Base-by-base conservation (phyloP, 2,797 vertebrate genomes). In the Simalia tracyae region DNA sequence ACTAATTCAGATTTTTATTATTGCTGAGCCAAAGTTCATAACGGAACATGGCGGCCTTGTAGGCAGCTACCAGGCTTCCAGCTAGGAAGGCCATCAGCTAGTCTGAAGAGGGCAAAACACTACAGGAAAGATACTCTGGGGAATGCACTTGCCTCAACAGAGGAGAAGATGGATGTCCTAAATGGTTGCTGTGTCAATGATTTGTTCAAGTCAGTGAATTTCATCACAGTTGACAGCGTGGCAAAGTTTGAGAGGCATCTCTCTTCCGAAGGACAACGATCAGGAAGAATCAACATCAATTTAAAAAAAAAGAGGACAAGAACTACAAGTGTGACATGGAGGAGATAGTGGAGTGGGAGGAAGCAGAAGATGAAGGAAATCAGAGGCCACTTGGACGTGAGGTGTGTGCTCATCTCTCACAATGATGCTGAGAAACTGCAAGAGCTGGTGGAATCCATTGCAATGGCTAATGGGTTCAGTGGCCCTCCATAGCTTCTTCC, bases 221-320 rank as follows among this genome's bases (percentile, higher is more conserved):
- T 97, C 95, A 96, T 96, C 93, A 90, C 93, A 96, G 96, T 93
- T 97, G 97, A 97, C 96, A 96, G 95, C 95, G 90, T 94, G 94
- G 95, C 91, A 95, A 95, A 95, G 93, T 97, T 96, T 61, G 94
- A 96, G 93, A 96, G 95, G 95, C 96, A 96, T 93, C 96, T 96
- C 93, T 95, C 93, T 96, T 95, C 93, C 92, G 91, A 95, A 88
- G 93, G 95, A 96, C 96, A 96, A 96, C 95, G 91, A 85, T 97
- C 97, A 96, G 95, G 89, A 96, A 96, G 95, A 96, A 96, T 96
- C 94, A 97, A 91, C 94, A 61, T 96, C 97, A 97, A 96, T 89
- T 61, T 12, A 46, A 46, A 24, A 93, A 96, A 96, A 96, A 96
- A 96, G 92, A 95, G 92, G 93, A 85, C 91, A 94, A 1, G 92